phyloP scores from a whole-genome alignment of 2,113 vertebrate species.

The Phocoena sinus region DNA sequence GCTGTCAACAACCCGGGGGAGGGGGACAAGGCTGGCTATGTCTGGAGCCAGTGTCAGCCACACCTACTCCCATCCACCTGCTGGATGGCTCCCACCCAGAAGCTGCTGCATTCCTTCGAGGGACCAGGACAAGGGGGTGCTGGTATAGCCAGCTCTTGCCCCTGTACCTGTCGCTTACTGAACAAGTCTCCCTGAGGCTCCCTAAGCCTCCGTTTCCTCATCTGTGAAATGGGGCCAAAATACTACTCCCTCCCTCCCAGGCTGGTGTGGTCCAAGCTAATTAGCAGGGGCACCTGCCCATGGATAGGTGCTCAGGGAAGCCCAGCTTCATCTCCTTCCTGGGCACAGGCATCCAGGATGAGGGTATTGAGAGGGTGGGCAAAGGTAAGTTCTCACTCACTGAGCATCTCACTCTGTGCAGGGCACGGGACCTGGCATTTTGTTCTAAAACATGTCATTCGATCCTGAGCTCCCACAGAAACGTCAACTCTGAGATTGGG shows the following conservation, averaged over 20 bases:
- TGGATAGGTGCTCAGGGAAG: not conserved
- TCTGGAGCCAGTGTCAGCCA: not conserved
- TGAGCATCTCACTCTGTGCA: not conserved
- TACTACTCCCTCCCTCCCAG: fast-evolving
- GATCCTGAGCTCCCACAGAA: not conserved
- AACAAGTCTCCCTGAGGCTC: not conserved
- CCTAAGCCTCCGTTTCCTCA: not conserved
- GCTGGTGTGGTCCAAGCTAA: not conserved
- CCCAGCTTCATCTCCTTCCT: not conserved
- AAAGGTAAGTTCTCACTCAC: not conserved
- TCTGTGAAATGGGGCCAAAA: not conserved
- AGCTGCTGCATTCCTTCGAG: not conserved
- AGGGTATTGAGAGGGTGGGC: too few relatives aligned
- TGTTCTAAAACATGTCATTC: not conserved
- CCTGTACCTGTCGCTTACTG: not conserved
- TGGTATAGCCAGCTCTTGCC: not conserved
- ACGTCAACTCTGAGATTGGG: fast-evolving
- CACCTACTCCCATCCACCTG: not conserved
- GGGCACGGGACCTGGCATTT: too few relatives aligned
- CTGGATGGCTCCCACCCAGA: too few relatives aligned
- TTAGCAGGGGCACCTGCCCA: fast-evolving
- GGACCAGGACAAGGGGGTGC: not conserved
- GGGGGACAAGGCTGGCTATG: not conserved
- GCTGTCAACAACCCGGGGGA: fast-evolving
- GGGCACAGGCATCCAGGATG: fast-evolving